These are phyloP conservation scores for Rhabdomys dilectus DNA, from an alignment of 2,113 vertebrate species.

Conservation along the genomic window DNA sequence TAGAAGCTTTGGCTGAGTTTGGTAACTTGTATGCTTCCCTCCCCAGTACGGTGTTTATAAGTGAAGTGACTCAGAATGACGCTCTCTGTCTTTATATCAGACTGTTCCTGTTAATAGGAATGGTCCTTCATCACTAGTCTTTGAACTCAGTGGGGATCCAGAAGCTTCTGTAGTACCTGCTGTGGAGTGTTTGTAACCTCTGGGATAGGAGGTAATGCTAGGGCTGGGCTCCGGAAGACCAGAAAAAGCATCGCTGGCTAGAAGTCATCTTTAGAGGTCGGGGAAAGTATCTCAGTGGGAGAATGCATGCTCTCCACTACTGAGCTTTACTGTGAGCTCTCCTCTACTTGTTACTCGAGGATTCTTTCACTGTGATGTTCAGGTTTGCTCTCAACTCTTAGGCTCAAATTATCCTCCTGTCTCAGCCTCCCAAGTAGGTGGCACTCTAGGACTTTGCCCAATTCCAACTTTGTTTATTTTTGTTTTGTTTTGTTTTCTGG, in stretches of 20 bases:
- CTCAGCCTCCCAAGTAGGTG: background rate
- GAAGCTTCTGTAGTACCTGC: constrained; percentile 8
- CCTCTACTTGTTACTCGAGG: no score
- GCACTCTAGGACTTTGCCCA: background rate
- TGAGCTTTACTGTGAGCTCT: background rate
- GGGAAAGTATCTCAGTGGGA: background rate
- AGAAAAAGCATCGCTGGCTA: background rate
- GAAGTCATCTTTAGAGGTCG: background rate
- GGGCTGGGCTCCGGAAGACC: background rate
- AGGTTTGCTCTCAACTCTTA: background rate
- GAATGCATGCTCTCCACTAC: background rate
- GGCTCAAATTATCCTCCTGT: background rate
- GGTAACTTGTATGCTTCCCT: constrained; percentile 44
- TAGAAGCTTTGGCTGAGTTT: constrained; percentile 29
- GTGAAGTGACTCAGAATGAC: constrained; percentile 67
- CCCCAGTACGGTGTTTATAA: constrained; percentile 45
- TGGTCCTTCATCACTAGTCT: background rate
- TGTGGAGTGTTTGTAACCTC: background rate
- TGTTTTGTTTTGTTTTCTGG: no score
- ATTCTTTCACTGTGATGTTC: background rate
- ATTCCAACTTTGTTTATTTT: constrained; percentile 31
- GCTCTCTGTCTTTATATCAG: constrained; percentile 51
- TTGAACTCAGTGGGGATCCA: background rate
- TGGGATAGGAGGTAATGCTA: background rate
- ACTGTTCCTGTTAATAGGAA: constrained; percentile 51